phyloP scores from a whole-genome alignment of 2,888 invertebrate species.

The Eugnorisma glareosa region DNA sequence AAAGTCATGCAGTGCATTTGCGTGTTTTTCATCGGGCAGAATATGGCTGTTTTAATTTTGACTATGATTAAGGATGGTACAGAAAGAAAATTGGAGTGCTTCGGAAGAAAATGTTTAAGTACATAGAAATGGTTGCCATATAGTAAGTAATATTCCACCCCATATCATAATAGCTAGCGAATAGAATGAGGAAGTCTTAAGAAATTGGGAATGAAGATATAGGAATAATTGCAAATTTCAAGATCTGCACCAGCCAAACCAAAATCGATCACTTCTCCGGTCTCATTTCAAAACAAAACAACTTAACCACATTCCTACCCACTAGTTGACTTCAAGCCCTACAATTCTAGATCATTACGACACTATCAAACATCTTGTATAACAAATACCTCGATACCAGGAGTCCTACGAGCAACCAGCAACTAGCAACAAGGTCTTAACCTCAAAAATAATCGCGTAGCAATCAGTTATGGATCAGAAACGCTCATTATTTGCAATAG shows the following conservation, averaged over 20 bases:
- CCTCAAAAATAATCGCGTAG: slow-evolving; percentile 62
- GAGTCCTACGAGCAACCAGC: slow-evolving; percentile 21
- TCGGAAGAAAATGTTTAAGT: background rate
- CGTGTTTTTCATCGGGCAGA: background rate
- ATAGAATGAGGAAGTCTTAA: background rate
- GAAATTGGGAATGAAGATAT: background rate
- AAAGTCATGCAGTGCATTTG: slow-evolving; percentile 7
- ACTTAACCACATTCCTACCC: slow-evolving; percentile 8
- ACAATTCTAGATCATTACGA: slow-evolving; percentile 42
- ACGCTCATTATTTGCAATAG: slow-evolving; percentile 69
- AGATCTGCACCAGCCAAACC: background rate
- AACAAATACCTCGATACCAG: slow-evolving; percentile 39
- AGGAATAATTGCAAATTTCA: background rate
- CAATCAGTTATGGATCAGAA: slow-evolving; percentile 68
- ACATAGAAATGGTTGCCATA: background rate
- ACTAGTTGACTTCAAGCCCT: slow-evolving; percentile 9
- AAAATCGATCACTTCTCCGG: background rate
- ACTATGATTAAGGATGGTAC: background rate
- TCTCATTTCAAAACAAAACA: background rate
- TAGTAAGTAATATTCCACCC: background rate
- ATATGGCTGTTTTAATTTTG: background rate
- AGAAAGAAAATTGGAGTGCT: background rate
- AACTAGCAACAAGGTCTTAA: slow-evolving; percentile 59
- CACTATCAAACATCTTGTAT: slow-evolving; percentile 42
- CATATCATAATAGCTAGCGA: background rate